Base-by-base conservation (phyloP, 2,888 invertebrate species). In the Orchesella flavescens region DNA sequence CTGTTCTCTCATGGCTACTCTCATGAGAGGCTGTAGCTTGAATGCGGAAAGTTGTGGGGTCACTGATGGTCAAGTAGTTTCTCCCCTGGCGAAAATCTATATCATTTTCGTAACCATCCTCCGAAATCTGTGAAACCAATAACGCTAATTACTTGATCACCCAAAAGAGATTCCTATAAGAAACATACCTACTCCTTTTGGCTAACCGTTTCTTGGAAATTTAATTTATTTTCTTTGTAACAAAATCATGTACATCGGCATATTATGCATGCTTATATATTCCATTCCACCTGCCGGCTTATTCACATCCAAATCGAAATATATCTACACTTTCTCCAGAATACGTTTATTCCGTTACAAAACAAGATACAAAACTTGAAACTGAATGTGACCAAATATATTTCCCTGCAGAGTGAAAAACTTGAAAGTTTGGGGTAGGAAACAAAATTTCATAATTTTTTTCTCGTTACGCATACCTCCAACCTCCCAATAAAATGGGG, bases 31-130 rank as follows among this genome's bases (percentile, higher is more conserved):
- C 73, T 44, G 34, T 76, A 23, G 85, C 85, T 34, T 34, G 34
- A 61, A 87, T 78, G 72, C 75, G 83, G 73, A 88, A 80, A 63
- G 85, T 87, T 61, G 78, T 83, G 19, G 86, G 78, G 76, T 86
- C 87, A 72, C 76, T 80, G 59, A 84, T 84, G 46, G 85, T 80
- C 76, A 73, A 59, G 46, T 86, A 86, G 66, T 86, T 86, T 17
- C 24, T 73, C 34, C 87, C 87, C 74, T 86, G 84, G 34, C 86
- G 85, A 68, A 87, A 71, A 44, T 85, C 86, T 23, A 84, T 69
- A 23, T 84, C 83, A 34, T 73, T 84, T n/a, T 84, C 74, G 53
- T 85, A 83, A 34, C 87, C 87, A 53, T 88, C 87, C 24, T 87
- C 87, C n/a, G 69, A 79, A 57, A 59, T 74, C 85, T 86, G 77